These are phyloP conservation scores for Lophochroa leadbeateri DNA, from an alignment of 2,113 vertebrate genomes.

Conservation along the genomic window DNA sequence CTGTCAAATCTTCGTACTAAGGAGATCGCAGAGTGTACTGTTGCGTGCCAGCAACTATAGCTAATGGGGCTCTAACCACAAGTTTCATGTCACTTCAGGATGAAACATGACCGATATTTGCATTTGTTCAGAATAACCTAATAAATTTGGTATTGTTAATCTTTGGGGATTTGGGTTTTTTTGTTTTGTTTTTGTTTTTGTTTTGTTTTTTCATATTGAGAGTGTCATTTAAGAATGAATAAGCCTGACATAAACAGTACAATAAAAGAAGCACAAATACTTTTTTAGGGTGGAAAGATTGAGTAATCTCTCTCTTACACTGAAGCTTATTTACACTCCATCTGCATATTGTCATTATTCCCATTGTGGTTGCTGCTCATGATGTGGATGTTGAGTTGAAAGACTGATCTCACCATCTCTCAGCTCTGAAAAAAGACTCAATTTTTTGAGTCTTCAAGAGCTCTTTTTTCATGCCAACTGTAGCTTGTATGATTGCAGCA, in stretches of 20 bases:
- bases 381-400: neutral
- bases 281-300: neutral
- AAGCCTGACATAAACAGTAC: neutral
- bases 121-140: neutral
- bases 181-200: accelerated
- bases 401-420: neutral
- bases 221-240: neutral
- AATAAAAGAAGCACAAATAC: neutral
- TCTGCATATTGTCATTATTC: neutral
- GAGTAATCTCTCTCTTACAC: neutral
- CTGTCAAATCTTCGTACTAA: neutral
- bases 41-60: neutral
- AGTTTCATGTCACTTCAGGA: neutral
- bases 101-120: neutral
- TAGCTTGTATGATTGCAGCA: neutral
- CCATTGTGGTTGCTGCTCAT: neutral
- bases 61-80: neutral
- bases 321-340: neutral
- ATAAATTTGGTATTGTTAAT: neutral
- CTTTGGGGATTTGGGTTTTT: neutral
- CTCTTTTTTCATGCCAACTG: neutral
- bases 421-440: neutral
- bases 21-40: neutral
- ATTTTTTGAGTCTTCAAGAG: neutral
- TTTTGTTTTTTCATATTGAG: neutral